Conservation (phyloP, 2,113 vertebrate species). For the human region DNA sequence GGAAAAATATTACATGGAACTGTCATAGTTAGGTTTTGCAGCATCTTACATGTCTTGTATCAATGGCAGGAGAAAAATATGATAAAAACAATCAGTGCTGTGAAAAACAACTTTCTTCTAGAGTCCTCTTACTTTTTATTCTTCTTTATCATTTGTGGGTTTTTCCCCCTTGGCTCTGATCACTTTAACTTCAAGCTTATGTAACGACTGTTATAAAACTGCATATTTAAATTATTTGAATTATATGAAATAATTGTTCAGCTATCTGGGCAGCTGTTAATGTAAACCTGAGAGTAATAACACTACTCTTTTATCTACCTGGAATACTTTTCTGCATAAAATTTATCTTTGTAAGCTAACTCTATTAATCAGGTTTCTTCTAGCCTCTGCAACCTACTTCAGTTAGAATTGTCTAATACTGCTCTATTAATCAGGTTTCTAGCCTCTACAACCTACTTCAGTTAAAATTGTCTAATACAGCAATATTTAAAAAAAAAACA, state of each 20-base stretch:
- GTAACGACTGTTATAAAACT: constrained; percentile 46
- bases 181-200: not conserved
- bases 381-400: constrained; percentile 10
- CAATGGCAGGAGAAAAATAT: constrained; percentile 20
- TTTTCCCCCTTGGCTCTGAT: not conserved
- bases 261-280: constrained; percentile 57
- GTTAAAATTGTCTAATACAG: constrained; percentile 25
- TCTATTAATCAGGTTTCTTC: constrained; percentile 17
- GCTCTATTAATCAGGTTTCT: not conserved
- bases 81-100: not conserved
- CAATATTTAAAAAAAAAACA: not conserved
- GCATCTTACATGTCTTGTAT: not conserved
- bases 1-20: constrained; percentile 60
- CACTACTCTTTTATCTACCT: constrained; percentile 74
- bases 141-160: not conserved
- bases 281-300: constrained; percentile 60
- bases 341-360: constrained; percentile 35
- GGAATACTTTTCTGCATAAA: constrained; percentile 44
- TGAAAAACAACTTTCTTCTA: constrained; percentile 14
- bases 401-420: constrained; percentile 25
- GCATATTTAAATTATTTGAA: constrained; percentile 57
- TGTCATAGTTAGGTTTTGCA: constrained; percentile 35
- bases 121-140: not conserved
- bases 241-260: constrained; percentile 49
- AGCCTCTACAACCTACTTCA: constrained; percentile 4